Evolutionary conservation across 2,113 vertebrate species (phyloP).

Genomic region (Aldabrachelys gigantea): DNA sequence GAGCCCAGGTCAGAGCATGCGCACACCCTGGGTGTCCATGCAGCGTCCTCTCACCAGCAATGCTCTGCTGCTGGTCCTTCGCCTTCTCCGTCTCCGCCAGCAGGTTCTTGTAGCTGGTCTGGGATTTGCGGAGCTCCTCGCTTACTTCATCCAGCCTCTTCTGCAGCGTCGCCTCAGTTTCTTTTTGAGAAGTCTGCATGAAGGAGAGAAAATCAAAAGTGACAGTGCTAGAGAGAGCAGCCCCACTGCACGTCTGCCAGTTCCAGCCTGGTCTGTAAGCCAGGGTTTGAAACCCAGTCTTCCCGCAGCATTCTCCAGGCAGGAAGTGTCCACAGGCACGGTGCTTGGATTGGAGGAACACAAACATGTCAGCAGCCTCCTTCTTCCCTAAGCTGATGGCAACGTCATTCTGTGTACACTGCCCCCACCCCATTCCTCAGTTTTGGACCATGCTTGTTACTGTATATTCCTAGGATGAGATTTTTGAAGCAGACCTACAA

Average conservation of each 20-base stretch:
- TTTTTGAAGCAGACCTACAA: background rate
- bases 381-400: background rate
- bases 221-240: background rate
- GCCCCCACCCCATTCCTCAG: background rate
- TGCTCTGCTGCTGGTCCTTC: slow-evolving; percentile 82
- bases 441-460: background rate
- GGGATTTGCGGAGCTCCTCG: slow-evolving; percentile 86
- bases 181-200: slow-evolving; percentile 82
- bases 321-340: background rate
- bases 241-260: too few species aligned
- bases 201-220: background rate
- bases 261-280: too few species aligned
- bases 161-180: slow-evolving; percentile 85
- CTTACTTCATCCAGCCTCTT: slow-evolving; percentile 89
- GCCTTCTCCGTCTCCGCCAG: slow-evolving; percentile 83
- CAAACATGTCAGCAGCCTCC: background rate
- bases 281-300: background rate
- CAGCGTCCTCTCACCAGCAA: slow-evolving; percentile 79
- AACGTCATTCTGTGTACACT: background rate
- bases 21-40: fast-evolving
- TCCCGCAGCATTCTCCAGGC: fast-evolving
- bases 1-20: background rate
- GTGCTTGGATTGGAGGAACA: background rate
- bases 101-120: slow-evolving; percentile 83
- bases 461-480: background rate